phyloP scores from a whole-genome alignment of 2,797 vertebrate genomes.

The Pelodytes ibericus region DNA sequence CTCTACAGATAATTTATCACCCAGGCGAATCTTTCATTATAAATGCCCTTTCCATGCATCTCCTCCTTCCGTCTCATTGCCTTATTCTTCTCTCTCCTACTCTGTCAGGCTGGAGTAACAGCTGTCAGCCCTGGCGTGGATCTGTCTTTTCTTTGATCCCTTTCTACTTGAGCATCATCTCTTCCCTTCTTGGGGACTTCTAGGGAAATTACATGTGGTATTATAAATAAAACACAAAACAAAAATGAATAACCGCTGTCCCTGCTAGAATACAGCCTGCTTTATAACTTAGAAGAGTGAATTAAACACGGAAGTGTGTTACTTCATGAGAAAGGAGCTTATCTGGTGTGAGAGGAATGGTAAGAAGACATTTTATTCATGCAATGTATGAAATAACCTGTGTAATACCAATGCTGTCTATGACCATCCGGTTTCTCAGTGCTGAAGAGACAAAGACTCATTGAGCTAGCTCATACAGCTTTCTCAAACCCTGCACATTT shows the following conservation, averaged over 20 bases:
- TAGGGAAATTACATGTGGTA: constrained; percentile 53
- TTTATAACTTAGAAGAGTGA: constrained; percentile 51
- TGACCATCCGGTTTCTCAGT: constrained; percentile 22
- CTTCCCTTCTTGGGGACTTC: constrained; percentile 47
- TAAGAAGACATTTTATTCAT: constrained; percentile 50
- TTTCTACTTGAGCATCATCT: constrained; percentile 50
- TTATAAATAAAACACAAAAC: constrained; percentile 51
- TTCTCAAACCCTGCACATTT: constrained; percentile 21
- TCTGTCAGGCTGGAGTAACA: constrained; percentile 52
- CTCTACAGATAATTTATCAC: constrained; percentile 55
- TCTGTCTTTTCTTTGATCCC: constrained; percentile 44
- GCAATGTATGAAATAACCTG: constrained; percentile 38
- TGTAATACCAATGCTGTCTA: constrained; percentile 31
- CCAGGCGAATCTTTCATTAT: constrained; percentile 53
- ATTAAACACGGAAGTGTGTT: constrained; percentile 38
- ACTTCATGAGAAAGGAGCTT: constrained; percentile 43
- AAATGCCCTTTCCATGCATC: constrained; percentile 51
- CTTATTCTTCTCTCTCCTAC: constrained; percentile 50
- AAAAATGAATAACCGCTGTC: constrained; percentile 39
- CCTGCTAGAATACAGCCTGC: constrained; percentile 48
- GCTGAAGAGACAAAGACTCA: constrained; percentile 28
- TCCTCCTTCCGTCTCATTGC: constrained; percentile 42
- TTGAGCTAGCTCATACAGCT: constrained; percentile 22
- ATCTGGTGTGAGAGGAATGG: constrained; percentile 48
- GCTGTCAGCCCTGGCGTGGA: constrained; percentile 49